Evolutionary conservation across 2,113 vertebrate species (phyloP).

Genomic region (Zapornia atra): DNA sequence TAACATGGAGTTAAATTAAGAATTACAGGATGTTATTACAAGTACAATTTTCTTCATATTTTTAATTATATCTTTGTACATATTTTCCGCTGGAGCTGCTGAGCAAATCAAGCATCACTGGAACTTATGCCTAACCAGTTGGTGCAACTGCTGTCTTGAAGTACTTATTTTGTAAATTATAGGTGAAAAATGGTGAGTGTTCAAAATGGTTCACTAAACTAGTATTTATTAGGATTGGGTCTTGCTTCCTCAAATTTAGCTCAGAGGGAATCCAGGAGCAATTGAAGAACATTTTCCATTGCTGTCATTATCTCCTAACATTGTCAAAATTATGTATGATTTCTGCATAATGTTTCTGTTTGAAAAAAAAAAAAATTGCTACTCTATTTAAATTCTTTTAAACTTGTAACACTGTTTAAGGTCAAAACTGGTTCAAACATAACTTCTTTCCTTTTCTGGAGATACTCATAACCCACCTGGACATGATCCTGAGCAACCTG

Average conservation of each 20-base stretch:
- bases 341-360: not conserved
- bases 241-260: not conserved
- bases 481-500: too few species aligned
- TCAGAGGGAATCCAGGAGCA: not conserved
- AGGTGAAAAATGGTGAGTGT: not conserved
- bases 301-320: not conserved
- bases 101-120: not conserved
- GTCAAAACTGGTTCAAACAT: not conserved
- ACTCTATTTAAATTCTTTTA: not conserved
- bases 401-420: not conserved
- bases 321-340: not conserved
- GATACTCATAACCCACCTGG: too few species aligned
- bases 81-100: conserved; percentile 11
- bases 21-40: not conserved
- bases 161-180: not conserved
- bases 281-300: not conserved
- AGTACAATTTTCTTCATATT: not conserved
- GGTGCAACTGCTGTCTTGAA: not conserved
- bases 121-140: not conserved
- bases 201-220: not conserved
- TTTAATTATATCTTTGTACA: not conserved
- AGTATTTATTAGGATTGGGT: not conserved
- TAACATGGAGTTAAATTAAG: not conserved
- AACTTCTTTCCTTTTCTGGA: not conserved
- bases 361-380: not conserved